Conservation (phyloP, 2,797 vertebrate genomes). For the Chaetophractus vellerosus region DNA sequence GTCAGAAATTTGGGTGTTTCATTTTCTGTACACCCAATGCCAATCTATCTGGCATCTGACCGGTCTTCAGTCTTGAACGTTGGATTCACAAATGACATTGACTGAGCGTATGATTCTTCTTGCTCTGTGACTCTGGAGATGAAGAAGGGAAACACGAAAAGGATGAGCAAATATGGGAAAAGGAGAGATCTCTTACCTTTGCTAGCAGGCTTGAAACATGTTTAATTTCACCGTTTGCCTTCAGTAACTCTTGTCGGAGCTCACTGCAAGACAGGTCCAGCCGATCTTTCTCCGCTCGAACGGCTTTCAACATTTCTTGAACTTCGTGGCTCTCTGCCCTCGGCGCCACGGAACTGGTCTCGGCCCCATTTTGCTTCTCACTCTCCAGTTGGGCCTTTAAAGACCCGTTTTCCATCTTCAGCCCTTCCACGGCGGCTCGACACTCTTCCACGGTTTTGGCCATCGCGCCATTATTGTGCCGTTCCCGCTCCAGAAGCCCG, state of each 20-base stretch:
- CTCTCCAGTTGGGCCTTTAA: constrained; percentile 94
- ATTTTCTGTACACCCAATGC: not conserved
- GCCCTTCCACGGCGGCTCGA: constrained; percentile 89
- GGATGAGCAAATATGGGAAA: not conserved
- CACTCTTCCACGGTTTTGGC: constrained; percentile 92
- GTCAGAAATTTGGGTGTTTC: not conserved
- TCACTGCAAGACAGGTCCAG: constrained; percentile 93
- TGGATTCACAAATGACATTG: not conserved
- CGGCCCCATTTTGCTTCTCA: constrained; percentile 93
- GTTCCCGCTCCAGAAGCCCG: constrained; percentile 91
- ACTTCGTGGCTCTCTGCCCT: constrained; percentile 90
- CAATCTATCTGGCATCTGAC: not conserved
- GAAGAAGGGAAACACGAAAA: not conserved
- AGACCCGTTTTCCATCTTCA: constrained; percentile 93
- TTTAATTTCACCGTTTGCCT: constrained; percentile 93
- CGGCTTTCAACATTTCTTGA: constrained; percentile 93
- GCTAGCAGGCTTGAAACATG: constrained; percentile 89
- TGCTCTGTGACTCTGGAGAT: not conserved
- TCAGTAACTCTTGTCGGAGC: constrained; percentile 94
- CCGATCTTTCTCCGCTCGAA: constrained; percentile 94
- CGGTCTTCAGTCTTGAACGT: not conserved
- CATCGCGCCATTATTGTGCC: constrained; percentile 86
- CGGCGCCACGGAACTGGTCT: constrained; percentile 91
- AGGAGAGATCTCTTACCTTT: constrained; percentile 91
- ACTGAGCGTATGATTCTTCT: not conserved